phyloP scores from a whole-genome alignment of 1,140 invertebrate species.

The Riptortus pedestris region DNA sequence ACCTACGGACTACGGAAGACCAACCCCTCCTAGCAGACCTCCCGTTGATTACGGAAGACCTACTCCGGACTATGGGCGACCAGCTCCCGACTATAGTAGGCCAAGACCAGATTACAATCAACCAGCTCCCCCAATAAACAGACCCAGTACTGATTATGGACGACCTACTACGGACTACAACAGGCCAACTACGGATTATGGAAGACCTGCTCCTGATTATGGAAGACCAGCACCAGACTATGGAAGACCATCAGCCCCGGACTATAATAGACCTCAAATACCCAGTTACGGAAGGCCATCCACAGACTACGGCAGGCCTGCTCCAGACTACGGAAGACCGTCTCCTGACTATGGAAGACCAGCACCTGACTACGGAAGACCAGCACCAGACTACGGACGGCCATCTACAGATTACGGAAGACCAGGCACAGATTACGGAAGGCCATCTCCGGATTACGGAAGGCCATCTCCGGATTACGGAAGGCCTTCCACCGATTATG shows the following conservation, averaged over 20 bases:
- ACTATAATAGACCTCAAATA: not conserved
- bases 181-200: not conserved
- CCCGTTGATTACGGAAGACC: not conserved
- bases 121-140: not conserved
- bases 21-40: not conserved
- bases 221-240: not conserved
- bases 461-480: not conserved
- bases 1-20: not conserved
- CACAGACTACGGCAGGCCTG: not conserved
- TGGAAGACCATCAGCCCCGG: not conserved
- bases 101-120: not conserved
- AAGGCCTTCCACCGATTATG: not conserved
- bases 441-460: not conserved
- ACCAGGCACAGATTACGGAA: not conserved
- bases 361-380: not conserved
- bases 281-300: not conserved
- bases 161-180: not conserved
- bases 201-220: not conserved
- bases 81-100: not conserved
- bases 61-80: not conserved
- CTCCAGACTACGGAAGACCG: not conserved
- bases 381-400: constrained; percentile 1
- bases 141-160: not conserved
- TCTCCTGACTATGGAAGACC: not conserved
- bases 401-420: constrained; percentile 10